Base-by-base conservation (phyloP, 53 echinoderm and acorn worm genomes). In the Holothuria scabra region DNA sequence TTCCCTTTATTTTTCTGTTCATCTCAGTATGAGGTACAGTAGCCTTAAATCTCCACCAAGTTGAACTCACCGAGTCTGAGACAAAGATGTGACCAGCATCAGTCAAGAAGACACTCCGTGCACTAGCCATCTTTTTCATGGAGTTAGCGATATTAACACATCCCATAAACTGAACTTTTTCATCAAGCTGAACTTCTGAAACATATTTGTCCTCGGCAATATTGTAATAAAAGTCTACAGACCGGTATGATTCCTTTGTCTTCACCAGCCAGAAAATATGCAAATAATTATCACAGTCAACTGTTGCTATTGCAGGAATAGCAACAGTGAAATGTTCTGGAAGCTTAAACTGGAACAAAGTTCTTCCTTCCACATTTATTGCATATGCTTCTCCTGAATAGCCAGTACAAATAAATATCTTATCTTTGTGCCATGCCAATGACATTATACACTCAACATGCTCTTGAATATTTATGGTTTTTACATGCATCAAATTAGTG, bases 201-300 rank as follows among this genome's bases (percentile, higher is more conserved):
- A 78, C 21, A 78, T 58, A 10, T 29, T 78, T 56, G 33, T 78
- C 78, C 14, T 78, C 58, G 7, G 16, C 8, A 12, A 57, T 19
- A 52, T 31, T 78, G 78, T 57, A 78, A 20, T 57, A 57, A 78
- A 56, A 78, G 28, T 78, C 78, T 56, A 78, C 78, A 29, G 78
- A 26, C 9, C 78, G 56, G 21, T 29, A 78, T 12, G 78, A 78
- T 0, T 20, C 78, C 4, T 78, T 59, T 14, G 58, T 78, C 14
- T 78, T 78, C 31, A 78, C 78, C 14, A 78, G 56, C 78, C 78
- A 78, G 33, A 78, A 78, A 26, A 78, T 28, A 12, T 78, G 78
- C 29, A 31, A 20, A 28, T 56, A 78, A 29, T 32, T 29, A 16
- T 78, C 78, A 57, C 78, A 56, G 58, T 78, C 78, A 9, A 21